Base-by-base conservation (phyloP, 2,888 invertebrate genomes). In the Stenoptilia bipunctidactyla region DNA sequence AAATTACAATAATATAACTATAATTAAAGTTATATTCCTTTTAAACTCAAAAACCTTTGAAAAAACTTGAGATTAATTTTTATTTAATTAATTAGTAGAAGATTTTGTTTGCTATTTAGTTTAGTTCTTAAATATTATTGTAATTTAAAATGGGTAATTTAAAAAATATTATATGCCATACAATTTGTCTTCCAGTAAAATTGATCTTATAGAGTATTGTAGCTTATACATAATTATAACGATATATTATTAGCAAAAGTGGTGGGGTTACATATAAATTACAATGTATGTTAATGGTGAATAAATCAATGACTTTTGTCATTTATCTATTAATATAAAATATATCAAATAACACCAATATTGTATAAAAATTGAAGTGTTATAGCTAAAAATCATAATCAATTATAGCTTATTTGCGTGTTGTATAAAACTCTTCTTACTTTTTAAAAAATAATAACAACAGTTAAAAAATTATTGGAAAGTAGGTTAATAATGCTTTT, bases 141-240 rank as follows among this genome's bases (percentile, higher is more conserved):
- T 30, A 30, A 30, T 12, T 30, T 30, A 39, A 30, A 30, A 30
- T 30, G 30, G 30, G 12, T 6, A 6, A 13, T 14, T 45, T n/a
- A n/a, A 45, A 45, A 58, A 67, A 61, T 79, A 82, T 80, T 73
- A 65, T 82, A 82, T 74, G 84, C 84, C 84, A 84, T 84, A 84
- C 83, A 74, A 84, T 77, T 84, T 84, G 84, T 85, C 84, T 85
- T 85, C 84, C 84, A 85, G 71, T 79, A 82, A 82, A 65, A 75
- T 76, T 79, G 76, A 76, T 77, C 79, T 75, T 76, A 76, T 71
- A 83, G 80, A 60, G 63, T 75, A 73, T 75, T 69, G 65, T 77
- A 79, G 75, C 8, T 12, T 76, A 72, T 79, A 83, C 80, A 82
- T 83, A 80, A 80, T 74, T 73, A 70, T 72, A 61, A 70, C 74